phyloP scores from a whole-genome alignment of 1,140 invertebrate species.

The Eueides isabella region DNA sequence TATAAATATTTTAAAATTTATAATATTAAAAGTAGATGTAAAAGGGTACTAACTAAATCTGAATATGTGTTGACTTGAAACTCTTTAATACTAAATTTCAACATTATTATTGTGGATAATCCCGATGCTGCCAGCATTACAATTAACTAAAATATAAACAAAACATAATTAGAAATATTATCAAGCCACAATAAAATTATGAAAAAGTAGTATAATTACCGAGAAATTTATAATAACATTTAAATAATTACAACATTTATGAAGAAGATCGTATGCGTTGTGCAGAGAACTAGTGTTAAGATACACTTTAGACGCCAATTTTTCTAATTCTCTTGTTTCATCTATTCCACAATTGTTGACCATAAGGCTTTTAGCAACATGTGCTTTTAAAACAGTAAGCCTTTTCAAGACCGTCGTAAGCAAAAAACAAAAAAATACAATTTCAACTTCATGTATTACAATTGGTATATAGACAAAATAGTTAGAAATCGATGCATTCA shows the following conservation, averaged over 20 bases:
- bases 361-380: conserved; percentile 41
- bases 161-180: too few species aligned
- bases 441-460: conserved; percentile 36
- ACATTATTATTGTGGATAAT: conserved; percentile 47
- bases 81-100: conserved; percentile 37
- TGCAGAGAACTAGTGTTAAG: conserved; percentile 53
- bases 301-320: conserved; percentile 43
- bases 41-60: conserved; percentile 13
- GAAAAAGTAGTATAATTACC: conserved; percentile 40
- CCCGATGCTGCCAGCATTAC: conserved; percentile 49
- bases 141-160: conserved; percentile 50
- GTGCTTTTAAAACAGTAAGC: conserved; percentile 51
- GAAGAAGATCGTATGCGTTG: conserved; percentile 56
- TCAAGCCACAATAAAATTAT: too few species aligned
- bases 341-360: not conserved
- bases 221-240: conserved; percentile 58
- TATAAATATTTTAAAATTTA: too few species aligned
- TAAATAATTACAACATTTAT: conserved; percentile 58
- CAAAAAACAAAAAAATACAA: conserved; percentile 39
- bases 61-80: conserved; percentile 13
- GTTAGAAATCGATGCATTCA: not conserved
- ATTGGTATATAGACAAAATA: conserved; percentile 15
- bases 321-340: conserved; percentile 42
- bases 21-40: not conserved
- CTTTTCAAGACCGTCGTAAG: conserved; percentile 35